phyloP scores from a whole-genome alignment of 2,113 vertebrate species.

The Anseranas semipalmata region DNA sequence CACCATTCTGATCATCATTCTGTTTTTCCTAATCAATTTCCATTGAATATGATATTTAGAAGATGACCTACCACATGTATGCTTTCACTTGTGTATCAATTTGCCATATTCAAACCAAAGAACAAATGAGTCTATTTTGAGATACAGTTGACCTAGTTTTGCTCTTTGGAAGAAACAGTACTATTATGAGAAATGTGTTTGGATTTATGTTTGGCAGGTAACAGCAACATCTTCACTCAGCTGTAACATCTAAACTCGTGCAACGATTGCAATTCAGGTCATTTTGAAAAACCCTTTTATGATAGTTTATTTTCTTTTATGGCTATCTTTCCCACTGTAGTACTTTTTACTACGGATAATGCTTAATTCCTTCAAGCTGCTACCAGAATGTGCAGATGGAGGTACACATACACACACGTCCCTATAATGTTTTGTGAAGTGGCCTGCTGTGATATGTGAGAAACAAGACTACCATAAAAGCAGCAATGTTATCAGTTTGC shows the following conservation, averaged over 20 bases:
- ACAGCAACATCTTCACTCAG: not conserved
- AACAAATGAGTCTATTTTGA: not conserved
- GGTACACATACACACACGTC: not conserved
- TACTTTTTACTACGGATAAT: not conserved
- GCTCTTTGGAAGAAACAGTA: not conserved
- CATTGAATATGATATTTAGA: not conserved
- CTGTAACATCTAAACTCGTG: not conserved
- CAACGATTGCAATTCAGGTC: not conserved
- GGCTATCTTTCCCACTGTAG: not conserved
- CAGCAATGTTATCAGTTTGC: constrained; percentile 48
- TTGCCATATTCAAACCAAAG: not conserved
- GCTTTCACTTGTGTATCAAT: not conserved
- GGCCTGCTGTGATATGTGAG: not conserved
- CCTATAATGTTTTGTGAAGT: not conserved
- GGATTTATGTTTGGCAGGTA: not conserved
- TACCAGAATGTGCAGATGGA: not conserved
- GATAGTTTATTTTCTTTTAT: not conserved
- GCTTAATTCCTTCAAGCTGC: not conserved
- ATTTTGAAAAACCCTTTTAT: not conserved
- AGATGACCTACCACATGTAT: fast-evolving
- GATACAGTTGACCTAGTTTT: not conserved
- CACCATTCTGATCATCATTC: not conserved
- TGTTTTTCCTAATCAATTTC: not conserved
- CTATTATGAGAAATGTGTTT: not conserved
- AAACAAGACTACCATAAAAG: constrained; percentile 13